A percentile compares a stretch with the other conserved stretches of the same genome.
These are phyloP conservation scores for Oeneis ivallda DNA, from an alignment of 2,888 invertebrate species.

Conservation along the genomic window DNA sequence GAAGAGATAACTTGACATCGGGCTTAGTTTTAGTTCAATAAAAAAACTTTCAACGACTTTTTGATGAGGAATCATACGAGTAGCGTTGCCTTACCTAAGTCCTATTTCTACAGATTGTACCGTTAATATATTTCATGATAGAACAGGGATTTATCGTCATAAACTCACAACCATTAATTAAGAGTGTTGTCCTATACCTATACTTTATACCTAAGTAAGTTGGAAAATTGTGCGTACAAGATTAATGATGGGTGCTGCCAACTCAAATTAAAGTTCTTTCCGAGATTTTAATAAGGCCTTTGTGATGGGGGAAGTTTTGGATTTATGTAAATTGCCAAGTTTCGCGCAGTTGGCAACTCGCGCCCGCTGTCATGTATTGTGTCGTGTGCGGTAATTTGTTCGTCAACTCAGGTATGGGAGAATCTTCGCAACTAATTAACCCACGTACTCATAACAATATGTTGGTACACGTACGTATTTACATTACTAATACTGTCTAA, in stretches of 20 bases:
- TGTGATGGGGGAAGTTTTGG: slow-evolving; percentile 61
- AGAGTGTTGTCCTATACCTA: slow-evolving; percentile 11
- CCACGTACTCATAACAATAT: background rate
- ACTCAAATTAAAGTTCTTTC: slow-evolving; percentile 70
- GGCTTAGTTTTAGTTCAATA: no score
- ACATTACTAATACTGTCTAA: no score
- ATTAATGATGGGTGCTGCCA: slow-evolving; percentile 71
- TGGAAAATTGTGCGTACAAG: slow-evolving; percentile 50
- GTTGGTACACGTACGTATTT: background rate
- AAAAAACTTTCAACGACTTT: no score
- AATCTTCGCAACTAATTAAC: slow-evolving; percentile 2
- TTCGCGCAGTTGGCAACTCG: slow-evolving; percentile 40
- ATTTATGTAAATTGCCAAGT: slow-evolving; percentile 68
- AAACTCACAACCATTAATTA: slow-evolving; percentile 13
- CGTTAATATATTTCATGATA: background rate
- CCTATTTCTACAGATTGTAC: background rate
- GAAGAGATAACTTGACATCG: no score
- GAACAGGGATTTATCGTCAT: slow-evolving; percentile 7
- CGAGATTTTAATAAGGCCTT: slow-evolving; percentile 72
- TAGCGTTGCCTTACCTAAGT: background rate
- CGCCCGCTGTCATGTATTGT: slow-evolving; percentile 27
- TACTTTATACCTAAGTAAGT: slow-evolving; percentile 19
- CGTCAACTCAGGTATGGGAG: slow-evolving; percentile 10
- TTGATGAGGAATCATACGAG: no score
- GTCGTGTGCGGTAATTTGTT: slow-evolving; percentile 27